Conservation (phyloP, 2,888 invertebrate species). For the Pecten maximus region DNA sequence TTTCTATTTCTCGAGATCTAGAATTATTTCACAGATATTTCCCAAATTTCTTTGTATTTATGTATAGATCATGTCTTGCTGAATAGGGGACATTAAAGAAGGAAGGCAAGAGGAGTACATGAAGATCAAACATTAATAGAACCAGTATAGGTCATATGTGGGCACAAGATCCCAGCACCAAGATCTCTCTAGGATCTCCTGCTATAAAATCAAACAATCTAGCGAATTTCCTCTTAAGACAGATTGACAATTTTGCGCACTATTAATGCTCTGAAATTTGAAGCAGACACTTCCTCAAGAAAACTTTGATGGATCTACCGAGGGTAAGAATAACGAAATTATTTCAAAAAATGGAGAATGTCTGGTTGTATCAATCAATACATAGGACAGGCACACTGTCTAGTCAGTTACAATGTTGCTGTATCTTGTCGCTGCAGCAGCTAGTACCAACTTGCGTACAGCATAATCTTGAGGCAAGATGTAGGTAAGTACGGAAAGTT, state of each 20-base stretch:
- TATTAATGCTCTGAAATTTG: background rate
- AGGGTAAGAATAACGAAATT: slow-evolving; percentile 5
- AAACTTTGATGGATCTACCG: background rate
- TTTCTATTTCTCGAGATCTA: too few species aligned
- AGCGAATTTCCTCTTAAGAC: background rate
- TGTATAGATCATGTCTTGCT: too few species aligned
- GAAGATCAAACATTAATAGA: too few species aligned
- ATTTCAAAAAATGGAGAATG: background rate
- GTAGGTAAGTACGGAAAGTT: background rate
- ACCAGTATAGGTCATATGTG: too few species aligned
- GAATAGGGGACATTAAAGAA: too few species aligned
- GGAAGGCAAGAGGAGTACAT: too few species aligned
- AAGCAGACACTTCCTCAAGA: background rate
- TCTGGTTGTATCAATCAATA: slow-evolving; percentile 19
- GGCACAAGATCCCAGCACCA: too few species aligned
- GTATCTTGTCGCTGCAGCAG: background rate
- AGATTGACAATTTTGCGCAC: background rate
- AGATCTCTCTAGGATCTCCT: too few species aligned
- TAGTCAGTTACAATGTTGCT: background rate
- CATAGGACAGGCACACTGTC: background rate
- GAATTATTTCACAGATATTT: too few species aligned
- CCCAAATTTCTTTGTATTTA: too few species aligned
- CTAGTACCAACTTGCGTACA: background rate
- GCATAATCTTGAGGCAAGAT: background rate
- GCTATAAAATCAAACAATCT: too few species aligned